Evolutionary conservation across 2,888 invertebrate species (phyloP).

Genomic region (Arrhopalites spinosus): DNA sequence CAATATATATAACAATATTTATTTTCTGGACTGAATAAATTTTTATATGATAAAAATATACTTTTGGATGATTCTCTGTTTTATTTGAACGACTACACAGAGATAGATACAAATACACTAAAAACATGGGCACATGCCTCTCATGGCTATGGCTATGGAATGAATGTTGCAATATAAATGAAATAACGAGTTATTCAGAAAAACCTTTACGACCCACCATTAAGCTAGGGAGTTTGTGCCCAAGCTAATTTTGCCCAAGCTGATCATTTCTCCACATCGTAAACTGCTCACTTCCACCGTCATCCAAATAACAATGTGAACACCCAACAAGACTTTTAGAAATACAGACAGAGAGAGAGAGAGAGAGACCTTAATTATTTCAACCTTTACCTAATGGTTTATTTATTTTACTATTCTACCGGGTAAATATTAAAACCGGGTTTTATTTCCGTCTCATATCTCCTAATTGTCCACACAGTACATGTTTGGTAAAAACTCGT

Average conservation of each 20-base stretch:
- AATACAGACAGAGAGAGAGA: too few species aligned
- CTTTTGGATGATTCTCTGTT: too few species aligned
- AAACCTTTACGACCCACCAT: conserved; percentile 26
- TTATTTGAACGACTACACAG: too few species aligned
- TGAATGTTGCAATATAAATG: conserved; percentile 25
- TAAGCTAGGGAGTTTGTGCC: conserved; percentile 1
- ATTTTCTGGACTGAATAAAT: too few species aligned
- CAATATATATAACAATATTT: too few species aligned
- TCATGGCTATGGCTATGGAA: not conserved
- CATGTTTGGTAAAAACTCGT: too few species aligned
- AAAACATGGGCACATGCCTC: too few species aligned
- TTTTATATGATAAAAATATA: too few species aligned
- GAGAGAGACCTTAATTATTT: conserved; percentile 15
- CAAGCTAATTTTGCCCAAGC: conserved; percentile 26
- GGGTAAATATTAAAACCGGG: not conserved
- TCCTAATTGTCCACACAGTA: too few species aligned
- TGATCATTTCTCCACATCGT: conserved; percentile 24
- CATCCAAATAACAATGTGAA: not conserved
- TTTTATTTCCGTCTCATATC: not conserved
- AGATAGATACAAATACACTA: too few species aligned
- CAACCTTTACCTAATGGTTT: conserved; percentile 32
- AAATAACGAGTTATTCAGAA: conserved; percentile 33
- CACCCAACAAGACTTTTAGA: too few species aligned
- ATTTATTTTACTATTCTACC: conserved; percentile 14
- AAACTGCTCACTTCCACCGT: conserved; percentile 6